These are phyloP conservation scores for Athripsodes cinereus DNA, from an alignment of 2,888 invertebrate species.

Conservation along the genomic window DNA sequence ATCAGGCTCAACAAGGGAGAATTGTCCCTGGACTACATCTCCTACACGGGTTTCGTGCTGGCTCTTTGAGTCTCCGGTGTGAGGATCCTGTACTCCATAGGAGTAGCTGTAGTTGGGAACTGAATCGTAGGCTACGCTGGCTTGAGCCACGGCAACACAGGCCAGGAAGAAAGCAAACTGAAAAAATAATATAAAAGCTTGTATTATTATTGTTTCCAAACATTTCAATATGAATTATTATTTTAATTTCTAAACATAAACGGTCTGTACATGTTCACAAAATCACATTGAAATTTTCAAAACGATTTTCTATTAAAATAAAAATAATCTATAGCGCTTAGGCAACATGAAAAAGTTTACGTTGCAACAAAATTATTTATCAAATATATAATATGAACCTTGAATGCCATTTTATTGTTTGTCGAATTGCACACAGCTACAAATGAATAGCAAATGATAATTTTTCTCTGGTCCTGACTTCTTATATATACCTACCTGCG, in stretches of 20 bases:
- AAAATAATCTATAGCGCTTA: too few relatives aligned
- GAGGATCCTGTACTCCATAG: slow-evolving; percentile 50
- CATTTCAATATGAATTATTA: too few relatives aligned
- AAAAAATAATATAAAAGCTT: slow-evolving; percentile 26
- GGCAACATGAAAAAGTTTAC: too few relatives aligned
- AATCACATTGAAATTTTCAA: too few relatives aligned
- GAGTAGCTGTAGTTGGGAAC: slow-evolving; percentile 38
- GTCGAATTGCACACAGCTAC: not conserved
- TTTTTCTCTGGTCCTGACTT: not conserved
- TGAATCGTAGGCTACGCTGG: slow-evolving; percentile 36
- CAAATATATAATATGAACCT: too few relatives aligned
- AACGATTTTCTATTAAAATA: too few relatives aligned
- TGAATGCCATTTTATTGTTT: slow-evolving; percentile 25
- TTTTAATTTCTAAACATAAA: too few relatives aligned
- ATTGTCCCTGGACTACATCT: slow-evolving; percentile 47
- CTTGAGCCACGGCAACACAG: slow-evolving; percentile 37
- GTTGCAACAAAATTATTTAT: too few relatives aligned
- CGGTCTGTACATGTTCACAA: too few relatives aligned
- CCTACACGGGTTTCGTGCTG: slow-evolving; percentile 48
- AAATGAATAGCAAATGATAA: slow-evolving; percentile 16
- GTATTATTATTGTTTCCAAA: not conserved
- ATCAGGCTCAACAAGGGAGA: slow-evolving; percentile 49
- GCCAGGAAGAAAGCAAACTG: slow-evolving; percentile 41
- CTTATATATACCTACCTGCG: slow-evolving; percentile 7
- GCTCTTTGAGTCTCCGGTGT: slow-evolving; percentile 52